Conservation (phyloP, 2,888 invertebrate genomes). For the Caenorhabditis sp. region DNA sequence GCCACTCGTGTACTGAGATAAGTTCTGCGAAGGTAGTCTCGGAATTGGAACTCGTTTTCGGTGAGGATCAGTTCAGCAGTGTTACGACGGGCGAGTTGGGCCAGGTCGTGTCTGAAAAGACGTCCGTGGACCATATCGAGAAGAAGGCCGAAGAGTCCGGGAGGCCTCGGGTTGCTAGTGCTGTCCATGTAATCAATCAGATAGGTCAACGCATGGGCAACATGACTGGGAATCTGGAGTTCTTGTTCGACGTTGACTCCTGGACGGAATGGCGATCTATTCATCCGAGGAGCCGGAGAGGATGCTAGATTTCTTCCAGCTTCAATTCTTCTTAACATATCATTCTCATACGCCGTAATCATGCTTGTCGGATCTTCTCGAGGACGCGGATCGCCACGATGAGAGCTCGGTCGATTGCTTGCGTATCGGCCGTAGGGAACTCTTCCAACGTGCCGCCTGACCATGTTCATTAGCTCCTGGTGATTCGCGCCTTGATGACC, state of each 20-base stretch:
- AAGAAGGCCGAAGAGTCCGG: constrained; percentile 26
- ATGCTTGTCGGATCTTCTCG: too few relatives aligned
- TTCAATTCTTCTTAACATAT: too few relatives aligned
- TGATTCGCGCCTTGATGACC: constrained; percentile 14
- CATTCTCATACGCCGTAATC: too few relatives aligned
- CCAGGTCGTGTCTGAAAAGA: constrained; percentile 15
- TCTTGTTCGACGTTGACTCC: constrained; percentile 17
- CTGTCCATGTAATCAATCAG: constrained; percentile 19
- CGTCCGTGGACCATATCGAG: too few relatives aligned
- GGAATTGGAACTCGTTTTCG: neutral
- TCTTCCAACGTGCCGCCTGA: neutral
- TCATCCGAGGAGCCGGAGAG: too few relatives aligned
- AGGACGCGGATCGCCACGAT: too few relatives aligned
- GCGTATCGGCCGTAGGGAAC: neutral
- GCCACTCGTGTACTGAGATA: neutral
- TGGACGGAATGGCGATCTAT: too few relatives aligned
- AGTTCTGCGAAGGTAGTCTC: neutral
- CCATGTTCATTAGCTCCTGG: constrained; percentile 4
- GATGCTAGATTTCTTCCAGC: too few relatives aligned
- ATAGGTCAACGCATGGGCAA: neutral
- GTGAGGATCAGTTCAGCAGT: neutral
- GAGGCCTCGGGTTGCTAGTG: constrained; percentile 12
- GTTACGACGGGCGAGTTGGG: constrained; percentile 1
- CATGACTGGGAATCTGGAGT: neutral
- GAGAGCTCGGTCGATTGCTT: too few relatives aligned